Conservation (phyloP, 1,140 invertebrate species). For the Drosophila ananassae region DNA sequence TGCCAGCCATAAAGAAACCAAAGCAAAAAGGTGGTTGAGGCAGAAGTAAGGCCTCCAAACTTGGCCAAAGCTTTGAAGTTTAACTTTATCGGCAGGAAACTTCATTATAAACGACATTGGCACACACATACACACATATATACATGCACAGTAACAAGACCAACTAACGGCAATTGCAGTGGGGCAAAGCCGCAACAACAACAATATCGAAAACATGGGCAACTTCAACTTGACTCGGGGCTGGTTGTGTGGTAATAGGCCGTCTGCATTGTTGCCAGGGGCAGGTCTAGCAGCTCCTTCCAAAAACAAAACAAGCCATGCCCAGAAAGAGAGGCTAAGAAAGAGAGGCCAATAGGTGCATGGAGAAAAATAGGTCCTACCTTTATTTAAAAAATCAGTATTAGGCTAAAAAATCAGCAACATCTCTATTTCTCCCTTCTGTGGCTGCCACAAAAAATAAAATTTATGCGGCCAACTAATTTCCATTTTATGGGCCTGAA, state of each 20-base stretch:
- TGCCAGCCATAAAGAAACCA: constrained; percentile 19
- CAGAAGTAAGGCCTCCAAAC: constrained; percentile 24
- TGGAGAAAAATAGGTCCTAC: neutral
- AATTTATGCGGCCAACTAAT: too few relatives aligned
- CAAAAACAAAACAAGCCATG: neutral
- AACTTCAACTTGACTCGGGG: constrained; percentile 53
- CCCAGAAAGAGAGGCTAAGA: too few relatives aligned
- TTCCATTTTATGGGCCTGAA: neutral
- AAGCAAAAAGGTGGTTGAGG: constrained; percentile 13
- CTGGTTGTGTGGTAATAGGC: constrained; percentile 60
- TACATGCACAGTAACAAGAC: constrained; percentile 18
- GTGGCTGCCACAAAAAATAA: too few relatives aligned
- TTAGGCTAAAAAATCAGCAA: too few relatives aligned
- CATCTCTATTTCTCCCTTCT: too few relatives aligned
- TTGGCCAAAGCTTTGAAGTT: constrained; percentile 62
- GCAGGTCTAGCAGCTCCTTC: constrained; percentile 19
- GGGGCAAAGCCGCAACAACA: constrained; percentile 19
- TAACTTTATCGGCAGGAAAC: constrained; percentile 78
- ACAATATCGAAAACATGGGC: constrained; percentile 40
- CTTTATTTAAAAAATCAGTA: too few relatives aligned
- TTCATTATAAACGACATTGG: constrained; percentile 82
- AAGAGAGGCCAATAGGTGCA: neutral
- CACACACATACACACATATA: constrained; percentile 58
- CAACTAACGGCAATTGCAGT: constrained; percentile 21
- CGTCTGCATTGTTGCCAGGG: constrained; percentile 53